A percentile compares a stretch with the other conserved stretches of the same genome.
Conservation (phyloP, 2,113 vertebrate genomes). For the Andinoacara biseriatus region DNA sequence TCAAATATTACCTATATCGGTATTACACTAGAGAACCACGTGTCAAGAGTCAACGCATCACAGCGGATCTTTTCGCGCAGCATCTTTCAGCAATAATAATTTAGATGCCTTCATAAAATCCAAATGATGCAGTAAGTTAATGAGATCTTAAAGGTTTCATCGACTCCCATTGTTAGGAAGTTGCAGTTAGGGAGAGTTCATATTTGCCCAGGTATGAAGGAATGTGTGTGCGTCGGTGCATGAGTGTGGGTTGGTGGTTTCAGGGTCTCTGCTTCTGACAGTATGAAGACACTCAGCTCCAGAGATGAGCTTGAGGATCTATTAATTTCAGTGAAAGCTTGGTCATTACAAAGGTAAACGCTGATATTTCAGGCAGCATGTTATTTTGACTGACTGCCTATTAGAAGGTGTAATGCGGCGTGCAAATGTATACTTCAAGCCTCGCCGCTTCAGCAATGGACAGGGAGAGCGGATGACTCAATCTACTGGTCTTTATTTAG, state of each 20-base stretch:
- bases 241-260: conserved; percentile 23
- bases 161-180: not conserved
- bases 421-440: conserved; percentile 80
- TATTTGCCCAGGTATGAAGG: not conserved
- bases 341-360: conserved; percentile 76
- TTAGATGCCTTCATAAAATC: not conserved
- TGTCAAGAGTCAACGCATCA: not conserved
- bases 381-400: conserved; percentile 81
- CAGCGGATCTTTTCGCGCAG: not conserved
- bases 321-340: conserved; percentile 67
- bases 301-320: conserved; percentile 53
- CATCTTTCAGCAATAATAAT: not conserved
- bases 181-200: not conserved
- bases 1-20: not conserved
- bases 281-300: conserved; percentile 42
- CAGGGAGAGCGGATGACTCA: conserved; percentile 58
- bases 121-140: not conserved
- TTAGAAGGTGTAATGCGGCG: conserved; percentile 75
- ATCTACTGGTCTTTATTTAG: conserved; percentile 69
- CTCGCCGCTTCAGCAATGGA: conserved; percentile 66
- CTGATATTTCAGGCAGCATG: conserved; percentile 73
- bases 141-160: not conserved
- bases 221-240: not conserved
- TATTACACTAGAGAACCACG: not conserved
- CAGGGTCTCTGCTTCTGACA: conserved; percentile 35